These are phyloP conservation scores for Hemicrepidius hirtus DNA, from an alignment of 2,888 invertebrate genomes.

Conservation along the genomic window DNA sequence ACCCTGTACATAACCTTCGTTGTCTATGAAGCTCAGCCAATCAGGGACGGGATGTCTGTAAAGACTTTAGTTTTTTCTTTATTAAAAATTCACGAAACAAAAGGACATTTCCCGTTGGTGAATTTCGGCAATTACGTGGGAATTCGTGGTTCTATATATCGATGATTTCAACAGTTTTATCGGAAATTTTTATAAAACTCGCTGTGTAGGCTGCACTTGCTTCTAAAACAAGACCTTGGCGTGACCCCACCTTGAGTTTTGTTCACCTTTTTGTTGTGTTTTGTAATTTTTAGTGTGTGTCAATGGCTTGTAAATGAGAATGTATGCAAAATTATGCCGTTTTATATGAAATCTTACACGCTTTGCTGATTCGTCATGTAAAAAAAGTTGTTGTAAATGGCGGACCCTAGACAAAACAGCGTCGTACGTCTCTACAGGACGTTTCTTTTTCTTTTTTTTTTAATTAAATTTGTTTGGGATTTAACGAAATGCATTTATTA, in stretches of 20 bases:
- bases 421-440: slow-evolving; percentile 18
- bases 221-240: slow-evolving; percentile 49
- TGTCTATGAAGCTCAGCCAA: background rate
- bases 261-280: slow-evolving; percentile 49
- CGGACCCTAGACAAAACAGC: background rate
- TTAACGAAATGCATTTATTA: slow-evolving; percentile 15
- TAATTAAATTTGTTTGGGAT: background rate
- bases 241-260: slow-evolving; percentile 51
- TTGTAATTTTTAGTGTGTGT: slow-evolving; percentile 48
- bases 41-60: background rate
- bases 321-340: slow-evolving; percentile 43
- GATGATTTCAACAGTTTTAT: slow-evolving; percentile 51
- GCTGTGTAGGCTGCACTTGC: slow-evolving; percentile 49
- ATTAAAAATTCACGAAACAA: background rate
- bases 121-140: slow-evolving; percentile 17
- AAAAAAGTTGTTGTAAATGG: slow-evolving; percentile 26
- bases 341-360: slow-evolving; percentile 27
- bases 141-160: slow-evolving; percentile 25
- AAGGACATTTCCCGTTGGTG: slow-evolving; percentile 22
- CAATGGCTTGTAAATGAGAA: slow-evolving; percentile 49
- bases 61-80: background rate
- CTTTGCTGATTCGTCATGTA: slow-evolving; percentile 18
- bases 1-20: background rate
- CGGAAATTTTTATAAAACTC: slow-evolving; percentile 44
- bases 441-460: background rate